Percentiles rank a stretch among this genome's conserved stretches.
Evolutionary conservation across 1,140 invertebrate genomes (phyloP).

Genomic region (Diploscapter pachys): DNA sequence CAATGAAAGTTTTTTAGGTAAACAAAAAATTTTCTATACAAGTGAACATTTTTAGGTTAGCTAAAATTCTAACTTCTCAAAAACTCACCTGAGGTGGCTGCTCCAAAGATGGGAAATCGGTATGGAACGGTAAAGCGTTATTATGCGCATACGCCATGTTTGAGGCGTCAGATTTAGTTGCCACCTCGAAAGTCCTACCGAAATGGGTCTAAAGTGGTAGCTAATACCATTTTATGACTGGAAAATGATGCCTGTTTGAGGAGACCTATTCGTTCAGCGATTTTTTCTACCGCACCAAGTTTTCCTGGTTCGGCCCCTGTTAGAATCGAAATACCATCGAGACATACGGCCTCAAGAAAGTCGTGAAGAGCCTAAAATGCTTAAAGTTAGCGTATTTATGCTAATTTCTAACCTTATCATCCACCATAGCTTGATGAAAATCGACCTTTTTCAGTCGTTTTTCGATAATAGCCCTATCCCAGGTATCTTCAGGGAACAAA

Average conservation of each 20-base stretch:
- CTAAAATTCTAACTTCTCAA: background rate
- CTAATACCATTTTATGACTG: constrained; percentile 26
- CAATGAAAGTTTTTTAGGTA: too few relatives aligned
- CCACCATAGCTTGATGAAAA: constrained; percentile 39
- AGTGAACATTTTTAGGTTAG: too few relatives aligned
- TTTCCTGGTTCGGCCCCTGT: constrained; percentile 34
- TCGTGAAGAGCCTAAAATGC: constrained; percentile 47
- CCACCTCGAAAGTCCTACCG: constrained; percentile 50
- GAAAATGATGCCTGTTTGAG: constrained; percentile 29
- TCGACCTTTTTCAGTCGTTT: constrained; percentile 39
- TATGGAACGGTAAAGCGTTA: constrained; percentile 52
- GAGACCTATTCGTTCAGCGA: constrained; percentile 49
- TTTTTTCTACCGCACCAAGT: constrained; percentile 41
- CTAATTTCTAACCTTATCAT: constrained; percentile 41
- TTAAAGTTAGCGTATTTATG: constrained; percentile 3
- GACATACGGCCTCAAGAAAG: constrained; percentile 48
- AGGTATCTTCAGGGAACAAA: constrained; percentile 36
- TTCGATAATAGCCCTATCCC: constrained; percentile 46
- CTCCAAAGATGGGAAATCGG: constrained; percentile 51
- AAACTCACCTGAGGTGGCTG: constrained; percentile 45
- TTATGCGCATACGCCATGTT: constrained; percentile 53
- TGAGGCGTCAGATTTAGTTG: constrained; percentile 47
- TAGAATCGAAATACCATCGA: constrained; percentile 50
- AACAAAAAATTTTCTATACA: too few relatives aligned
- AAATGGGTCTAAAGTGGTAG: constrained; percentile 5